Conservation (phyloP, 2,113 vertebrate species). For the Peucedramus taeniatus region DNA sequence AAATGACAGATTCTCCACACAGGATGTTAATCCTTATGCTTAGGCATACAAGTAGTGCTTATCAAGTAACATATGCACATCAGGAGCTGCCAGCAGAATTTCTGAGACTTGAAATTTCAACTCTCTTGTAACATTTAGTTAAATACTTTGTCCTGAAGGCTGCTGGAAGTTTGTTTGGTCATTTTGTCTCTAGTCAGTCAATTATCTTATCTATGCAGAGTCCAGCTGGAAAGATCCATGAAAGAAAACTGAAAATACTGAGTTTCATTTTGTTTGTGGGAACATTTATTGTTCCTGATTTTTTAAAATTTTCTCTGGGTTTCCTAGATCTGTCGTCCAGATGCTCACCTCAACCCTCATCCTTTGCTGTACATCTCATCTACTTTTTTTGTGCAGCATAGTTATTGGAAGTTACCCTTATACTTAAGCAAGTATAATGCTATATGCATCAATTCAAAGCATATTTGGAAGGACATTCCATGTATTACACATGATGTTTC, state of each 20-base stretch:
- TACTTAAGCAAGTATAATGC: not conserved
- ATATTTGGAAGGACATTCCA: not conserved
- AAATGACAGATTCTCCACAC: conserved; percentile 6
- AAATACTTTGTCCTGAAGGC: not conserved
- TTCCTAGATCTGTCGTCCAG: not conserved
- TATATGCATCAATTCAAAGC: not conserved
- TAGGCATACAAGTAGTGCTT: not conserved
- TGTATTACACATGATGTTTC: not conserved
- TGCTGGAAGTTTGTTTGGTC: not conserved
- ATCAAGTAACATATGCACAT: not conserved
- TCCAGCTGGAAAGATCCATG: not conserved
- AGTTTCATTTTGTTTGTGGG: not conserved
- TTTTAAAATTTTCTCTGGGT: not conserved
- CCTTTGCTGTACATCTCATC: not conserved
- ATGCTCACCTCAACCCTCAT: not conserved
- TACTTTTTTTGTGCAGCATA: not conserved
- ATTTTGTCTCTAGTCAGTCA: not conserved
- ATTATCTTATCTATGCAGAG: not conserved
- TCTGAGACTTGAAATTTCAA: not conserved
- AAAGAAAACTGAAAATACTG: not conserved
- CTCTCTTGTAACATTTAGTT: not conserved
- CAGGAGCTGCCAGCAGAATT: conserved; percentile 21
- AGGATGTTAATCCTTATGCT: not conserved
- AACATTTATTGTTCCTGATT: not conserved
- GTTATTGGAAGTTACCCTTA: not conserved